Percentiles rank a stretch among this genome's conserved stretches.
phyloP scores from a whole-genome alignment of 2,888 invertebrate genomes.

The Trissolcus brochymenae region DNA sequence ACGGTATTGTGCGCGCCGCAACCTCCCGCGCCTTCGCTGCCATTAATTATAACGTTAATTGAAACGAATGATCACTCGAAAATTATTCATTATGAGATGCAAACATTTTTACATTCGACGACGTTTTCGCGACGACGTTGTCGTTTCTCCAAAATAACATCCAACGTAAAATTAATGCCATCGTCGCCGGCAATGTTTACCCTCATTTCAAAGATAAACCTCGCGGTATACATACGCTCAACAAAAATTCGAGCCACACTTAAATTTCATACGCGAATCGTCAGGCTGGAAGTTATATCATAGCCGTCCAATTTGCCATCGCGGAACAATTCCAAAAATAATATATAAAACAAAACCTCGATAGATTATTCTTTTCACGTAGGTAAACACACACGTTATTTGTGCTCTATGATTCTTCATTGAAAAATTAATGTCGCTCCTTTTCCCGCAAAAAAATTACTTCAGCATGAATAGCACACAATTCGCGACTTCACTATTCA shows the following conservation, averaged over 20 bases:
- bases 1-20: conserved; percentile 26
- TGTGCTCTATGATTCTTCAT: conserved; percentile 2
- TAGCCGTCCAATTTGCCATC: conserved; percentile 9
- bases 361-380: background rate
- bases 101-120: conserved; percentile 23
- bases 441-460: too few relatives aligned
- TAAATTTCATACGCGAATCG: conserved; percentile 12
- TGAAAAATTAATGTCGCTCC: too few relatives aligned
- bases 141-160: conserved; percentile 35
- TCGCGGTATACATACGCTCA: conserved; percentile 8
- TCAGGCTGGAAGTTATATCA: conserved; percentile 7
- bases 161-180: conserved; percentile 26
- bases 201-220: conserved; percentile 49
- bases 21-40: conserved; percentile 17
- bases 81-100: conserved; percentile 32
- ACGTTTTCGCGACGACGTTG: conserved; percentile 1
- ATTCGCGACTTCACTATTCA: too few relatives aligned
- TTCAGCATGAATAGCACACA: too few relatives aligned
- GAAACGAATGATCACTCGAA: conserved; percentile 43
- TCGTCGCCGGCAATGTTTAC: conserved; percentile 27
- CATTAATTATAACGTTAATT: conserved; percentile 51
- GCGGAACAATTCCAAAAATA: conserved; percentile 3
- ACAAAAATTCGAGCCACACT: conserved; percentile 20
- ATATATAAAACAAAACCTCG: background rate
- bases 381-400: background rate